Conservation (phyloP, 2,113 vertebrate species). For the Elaphurus davidianus region DNA sequence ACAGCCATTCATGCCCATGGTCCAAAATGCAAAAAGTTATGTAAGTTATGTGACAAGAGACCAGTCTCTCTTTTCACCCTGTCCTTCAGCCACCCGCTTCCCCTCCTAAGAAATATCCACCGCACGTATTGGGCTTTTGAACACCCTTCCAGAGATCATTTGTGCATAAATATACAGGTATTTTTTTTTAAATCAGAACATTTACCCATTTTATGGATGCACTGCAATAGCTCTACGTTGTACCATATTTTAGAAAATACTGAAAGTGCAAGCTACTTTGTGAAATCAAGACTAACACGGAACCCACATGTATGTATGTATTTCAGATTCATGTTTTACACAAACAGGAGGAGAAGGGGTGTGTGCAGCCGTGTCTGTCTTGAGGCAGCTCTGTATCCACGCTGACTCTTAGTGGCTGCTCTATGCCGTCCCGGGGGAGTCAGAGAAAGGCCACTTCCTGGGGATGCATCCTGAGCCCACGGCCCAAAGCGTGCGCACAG, state of each 20-base stretch:
- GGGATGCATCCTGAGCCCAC: neutral
- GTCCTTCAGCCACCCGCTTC: neutral
- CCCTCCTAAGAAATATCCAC: neutral
- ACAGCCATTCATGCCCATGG: neutral
- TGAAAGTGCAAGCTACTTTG: neutral
- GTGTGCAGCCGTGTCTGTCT: accelerated
- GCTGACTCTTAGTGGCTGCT: too few relatives aligned
- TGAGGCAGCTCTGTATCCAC: accelerated
- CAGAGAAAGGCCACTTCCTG: neutral
- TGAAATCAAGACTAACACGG: neutral
- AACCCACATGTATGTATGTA: neutral
- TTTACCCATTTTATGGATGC: accelerated
- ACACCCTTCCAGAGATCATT: neutral
- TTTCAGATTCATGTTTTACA: neutral
- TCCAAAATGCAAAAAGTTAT: neutral
- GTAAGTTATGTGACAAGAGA: neutral
- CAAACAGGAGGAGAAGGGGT: accelerated
- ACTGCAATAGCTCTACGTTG: neutral
- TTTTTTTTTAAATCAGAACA: neutral
- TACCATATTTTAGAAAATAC: neutral
- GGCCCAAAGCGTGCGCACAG: accelerated
- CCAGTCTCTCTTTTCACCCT: neutral
- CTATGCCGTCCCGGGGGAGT: accelerated
- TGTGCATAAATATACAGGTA: accelerated
- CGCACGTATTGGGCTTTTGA: neutral